phyloP scores from a whole-genome alignment of 23 tunicate genomes.

The Ascidia mentula region DNA sequence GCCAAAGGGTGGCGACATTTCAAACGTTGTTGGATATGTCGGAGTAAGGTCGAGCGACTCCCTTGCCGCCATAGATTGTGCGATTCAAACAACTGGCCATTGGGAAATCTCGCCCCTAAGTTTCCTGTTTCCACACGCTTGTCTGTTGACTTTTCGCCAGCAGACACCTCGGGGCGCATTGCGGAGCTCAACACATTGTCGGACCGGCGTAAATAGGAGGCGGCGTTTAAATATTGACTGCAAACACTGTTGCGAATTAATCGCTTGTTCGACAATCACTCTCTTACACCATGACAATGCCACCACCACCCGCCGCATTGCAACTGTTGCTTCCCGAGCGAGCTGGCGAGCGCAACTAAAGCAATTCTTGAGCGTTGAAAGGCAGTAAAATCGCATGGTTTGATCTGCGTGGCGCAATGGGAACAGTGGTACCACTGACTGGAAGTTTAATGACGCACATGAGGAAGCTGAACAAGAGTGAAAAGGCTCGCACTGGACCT shows the following conservation, averaged over 20 bases:
- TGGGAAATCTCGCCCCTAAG: too few relatives aligned
- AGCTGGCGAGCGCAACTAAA: too few relatives aligned
- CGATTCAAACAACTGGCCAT: too few relatives aligned
- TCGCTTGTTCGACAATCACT: conserved; percentile 4
- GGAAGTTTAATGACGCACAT: background rate
- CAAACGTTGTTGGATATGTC: too few relatives aligned
- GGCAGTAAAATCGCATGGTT: too few relatives aligned
- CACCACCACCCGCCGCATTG: background rate
- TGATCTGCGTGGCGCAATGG: too few relatives aligned
- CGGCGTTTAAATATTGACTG: background rate
- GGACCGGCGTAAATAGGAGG: background rate
- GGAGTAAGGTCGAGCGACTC: too few relatives aligned
- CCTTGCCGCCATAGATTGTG: too few relatives aligned
- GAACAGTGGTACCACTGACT: background rate
- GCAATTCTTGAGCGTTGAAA: too few relatives aligned
- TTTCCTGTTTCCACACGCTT: background rate
- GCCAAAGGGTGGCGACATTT: too few relatives aligned
- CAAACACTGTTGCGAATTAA: conserved; percentile 8
- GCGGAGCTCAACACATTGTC: background rate
- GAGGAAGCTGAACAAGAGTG: background rate
- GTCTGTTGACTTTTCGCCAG: background rate
- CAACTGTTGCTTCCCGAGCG: background rate
- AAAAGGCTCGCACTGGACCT: background rate
- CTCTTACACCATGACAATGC: background rate
- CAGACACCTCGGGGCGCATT: background rate